Evolutionary conservation across 64 coral and sea anemone genomes (phyloP), one percentile per base, ranked within the genome.

Genomic region (Montipora cactus): DNA sequence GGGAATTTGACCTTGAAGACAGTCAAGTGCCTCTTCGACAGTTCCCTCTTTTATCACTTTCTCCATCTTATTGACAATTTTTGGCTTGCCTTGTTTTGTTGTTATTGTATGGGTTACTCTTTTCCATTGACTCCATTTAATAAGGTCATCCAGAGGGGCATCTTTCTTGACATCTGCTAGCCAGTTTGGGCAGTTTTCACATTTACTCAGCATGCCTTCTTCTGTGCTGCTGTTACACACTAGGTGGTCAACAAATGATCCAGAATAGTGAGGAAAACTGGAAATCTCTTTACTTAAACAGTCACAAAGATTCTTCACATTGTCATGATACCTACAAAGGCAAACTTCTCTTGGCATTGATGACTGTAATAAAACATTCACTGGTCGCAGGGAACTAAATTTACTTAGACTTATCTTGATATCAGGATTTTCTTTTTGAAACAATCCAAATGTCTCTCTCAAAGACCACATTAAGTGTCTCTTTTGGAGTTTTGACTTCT

Each of bases 161-260:
- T 79, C 76, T 80, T 84, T 48, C 15, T 85, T 84, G 13, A 92
- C 76, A 15, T 19, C 76, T 58, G 37, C 69, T 18, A 92, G 45
- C 90, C 90, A 92, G 88, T 90, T 90, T 71, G 73, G 88, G 78
- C 88, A 90, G 51, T 90, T 48, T 22, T 12, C 47, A 79, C 88
- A 90, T 79, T 92, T 92, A 15, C 80, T 50, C 76, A 67, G 83
- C 90, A 85, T 92, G 76, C 90, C 86, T 28, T 92, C 90, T 44
- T 85, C 80, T 92, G 83, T 92, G 90, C 76, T 59, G 59, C 80
- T 92, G 90, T 92, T 81, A 85, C 79, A 92, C 18, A 92, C 90
- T 49, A 90, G 1, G 13, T 67, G 64, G 59, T 90, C 88, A 13
- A 90, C 88, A 90, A 90, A 90, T 90, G 88, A 90, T 90, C 88